phyloP scores from a whole-genome alignment of 2,888 invertebrate species.

The Drosophila conformis region DNA sequence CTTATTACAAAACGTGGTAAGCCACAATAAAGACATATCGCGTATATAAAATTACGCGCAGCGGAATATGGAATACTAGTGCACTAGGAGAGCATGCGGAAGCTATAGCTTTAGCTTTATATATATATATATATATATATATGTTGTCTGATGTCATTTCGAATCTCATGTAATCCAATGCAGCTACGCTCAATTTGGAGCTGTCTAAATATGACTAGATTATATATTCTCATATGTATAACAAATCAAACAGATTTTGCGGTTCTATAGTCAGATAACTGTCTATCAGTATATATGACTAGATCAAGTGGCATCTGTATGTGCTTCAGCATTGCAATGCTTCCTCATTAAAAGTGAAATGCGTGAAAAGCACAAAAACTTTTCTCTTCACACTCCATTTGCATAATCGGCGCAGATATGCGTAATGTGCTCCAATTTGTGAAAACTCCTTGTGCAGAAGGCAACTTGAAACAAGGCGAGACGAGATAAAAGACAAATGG shows the following conservation, averaged over 20 bases:
- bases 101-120: constrained; percentile 9
- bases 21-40: constrained; percentile 64
- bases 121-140: neutral
- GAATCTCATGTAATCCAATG: constrained; percentile 34
- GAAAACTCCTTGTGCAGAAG: constrained; percentile 1
- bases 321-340: neutral
- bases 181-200: constrained; percentile 21
- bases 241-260: constrained; percentile 16
- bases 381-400: constrained; percentile 8
- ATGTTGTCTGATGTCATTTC: constrained; percentile 43
- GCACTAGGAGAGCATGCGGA: constrained; percentile 37
- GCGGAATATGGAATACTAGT: constrained; percentile 10
- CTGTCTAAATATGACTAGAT: constrained; percentile 4
- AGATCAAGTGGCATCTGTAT: neutral
- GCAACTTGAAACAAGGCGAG: neutral
- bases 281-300: neutral
- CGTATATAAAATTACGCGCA: constrained; percentile 46
- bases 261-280: constrained; percentile 1
- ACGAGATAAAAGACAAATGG: neutral
- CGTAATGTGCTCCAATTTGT: constrained; percentile 1
- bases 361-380: neutral
- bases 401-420: constrained; percentile 16
- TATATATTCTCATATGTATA: constrained; percentile 9
- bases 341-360: constrained; percentile 7
- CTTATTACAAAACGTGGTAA: constrained; percentile 78